Evolutionary conservation across 2,797 vertebrate genomes (phyloP).

Genomic region (Leptoclinus maculatus): DNA sequence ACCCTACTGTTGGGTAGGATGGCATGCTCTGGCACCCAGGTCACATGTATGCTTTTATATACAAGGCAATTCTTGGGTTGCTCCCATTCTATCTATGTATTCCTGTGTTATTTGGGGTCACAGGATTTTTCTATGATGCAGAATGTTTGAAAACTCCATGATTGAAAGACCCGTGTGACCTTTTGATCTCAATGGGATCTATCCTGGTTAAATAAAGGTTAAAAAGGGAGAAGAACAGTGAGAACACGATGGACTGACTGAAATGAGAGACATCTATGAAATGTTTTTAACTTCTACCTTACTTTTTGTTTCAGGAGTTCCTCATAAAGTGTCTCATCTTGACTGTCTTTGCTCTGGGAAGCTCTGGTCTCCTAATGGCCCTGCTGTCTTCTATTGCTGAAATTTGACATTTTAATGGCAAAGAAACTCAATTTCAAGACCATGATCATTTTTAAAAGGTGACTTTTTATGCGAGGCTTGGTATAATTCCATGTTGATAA

Average conservation of each 20-base stretch:
- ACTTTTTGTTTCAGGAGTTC: constrained; percentile 34
- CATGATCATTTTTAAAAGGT: not conserved
- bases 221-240: not conserved
- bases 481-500: not conserved
- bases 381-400: constrained; percentile 32
- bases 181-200: not conserved
- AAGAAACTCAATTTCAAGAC: not conserved
- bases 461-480: not conserved
- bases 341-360: constrained; percentile 44
- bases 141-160: not conserved
- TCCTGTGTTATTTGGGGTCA: not conserved
- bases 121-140: not conserved
- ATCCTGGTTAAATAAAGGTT: not conserved
- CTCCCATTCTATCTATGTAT: not conserved
- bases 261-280: not conserved
- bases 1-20: not conserved
- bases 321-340: constrained; percentile 29
- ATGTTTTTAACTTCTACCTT: not conserved
- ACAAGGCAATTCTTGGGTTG: not conserved
- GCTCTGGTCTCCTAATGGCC: constrained; percentile 14
- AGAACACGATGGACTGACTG: not conserved
- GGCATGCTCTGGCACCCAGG: not conserved
- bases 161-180: not conserved
- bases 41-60: not conserved
- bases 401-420: not conserved